These are phyloP conservation scores for Cataglyphis rosenhaueri DNA, from an alignment of 2,888 invertebrate species.

Conservation along the genomic window DNA sequence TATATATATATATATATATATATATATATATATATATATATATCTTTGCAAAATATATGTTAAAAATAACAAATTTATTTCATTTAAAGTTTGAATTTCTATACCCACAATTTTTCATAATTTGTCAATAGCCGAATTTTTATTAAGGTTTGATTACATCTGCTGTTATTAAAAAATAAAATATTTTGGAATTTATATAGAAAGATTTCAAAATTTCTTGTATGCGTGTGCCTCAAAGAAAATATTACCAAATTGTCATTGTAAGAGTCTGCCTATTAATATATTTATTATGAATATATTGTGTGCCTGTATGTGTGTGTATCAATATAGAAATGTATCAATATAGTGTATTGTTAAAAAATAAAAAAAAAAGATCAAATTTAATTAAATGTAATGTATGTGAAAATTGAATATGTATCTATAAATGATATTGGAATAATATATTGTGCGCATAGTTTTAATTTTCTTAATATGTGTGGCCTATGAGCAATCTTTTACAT, in stretches of 20 bases:
- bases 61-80: not conserved
- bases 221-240: conserved; percentile 74
- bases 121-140: conserved; percentile 1
- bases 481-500: conserved; percentile 8
- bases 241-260: not conserved
- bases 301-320: conserved; percentile 21
- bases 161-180: not conserved
- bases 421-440: not conserved
- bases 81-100: not conserved
- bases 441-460: not conserved
- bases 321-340: not conserved
- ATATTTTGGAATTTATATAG: conserved; percentile 31
- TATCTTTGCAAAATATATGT: not conserved
- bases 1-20: too few species aligned
- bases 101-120: not conserved
- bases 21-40: not conserved
- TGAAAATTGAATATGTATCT: not conserved
- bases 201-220: conserved; percentile 45
- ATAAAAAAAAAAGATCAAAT: conserved; percentile 3
- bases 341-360: not conserved
- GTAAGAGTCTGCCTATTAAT: not conserved
- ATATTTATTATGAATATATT: conserved; percentile 21
- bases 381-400: not conserved
- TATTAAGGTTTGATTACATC: not conserved
- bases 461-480: conserved; percentile 40